Conservation (phyloP, 2,797 vertebrate species). For the Hypotaenidia okinawae region DNA sequence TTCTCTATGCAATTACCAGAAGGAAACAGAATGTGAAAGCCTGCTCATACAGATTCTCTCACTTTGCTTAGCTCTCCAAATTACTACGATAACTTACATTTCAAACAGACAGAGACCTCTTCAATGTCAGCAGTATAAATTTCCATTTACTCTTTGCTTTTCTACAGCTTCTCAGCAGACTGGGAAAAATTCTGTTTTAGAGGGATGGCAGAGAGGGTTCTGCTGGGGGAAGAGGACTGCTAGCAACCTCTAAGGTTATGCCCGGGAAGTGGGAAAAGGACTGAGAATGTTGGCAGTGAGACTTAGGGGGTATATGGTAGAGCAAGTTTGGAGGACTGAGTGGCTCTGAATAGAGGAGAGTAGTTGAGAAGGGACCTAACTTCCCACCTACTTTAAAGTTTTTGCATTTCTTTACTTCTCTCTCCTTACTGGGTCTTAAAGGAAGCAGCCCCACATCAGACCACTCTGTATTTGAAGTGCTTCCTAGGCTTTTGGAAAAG, state of each 20-base stretch:
- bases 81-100: background rate
- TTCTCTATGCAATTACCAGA: background rate
- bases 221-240: background rate
- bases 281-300: background rate
- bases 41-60: background rate
- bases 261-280: background rate
- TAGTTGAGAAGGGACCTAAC: background rate
- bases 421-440: background rate
- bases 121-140: background rate
- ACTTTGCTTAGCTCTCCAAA: slow-evolving; percentile 15
- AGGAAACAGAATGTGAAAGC: background rate
- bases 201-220: background rate
- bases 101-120: background rate
- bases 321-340: background rate
- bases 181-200: rapidly evolving
- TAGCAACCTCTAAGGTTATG: background rate
- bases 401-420: background rate
- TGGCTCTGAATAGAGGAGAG: background rate
- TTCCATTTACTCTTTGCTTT: background rate
- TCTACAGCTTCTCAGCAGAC: background rate
- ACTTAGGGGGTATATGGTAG: background rate
- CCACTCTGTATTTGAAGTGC: background rate
- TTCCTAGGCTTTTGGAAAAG: background rate
- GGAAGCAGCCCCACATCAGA: background rate
- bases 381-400: background rate